These are phyloP conservation scores for Camponotus pennsylvanicus DNA, from an alignment of 1,140 invertebrate species.

Conservation along the genomic window DNA sequence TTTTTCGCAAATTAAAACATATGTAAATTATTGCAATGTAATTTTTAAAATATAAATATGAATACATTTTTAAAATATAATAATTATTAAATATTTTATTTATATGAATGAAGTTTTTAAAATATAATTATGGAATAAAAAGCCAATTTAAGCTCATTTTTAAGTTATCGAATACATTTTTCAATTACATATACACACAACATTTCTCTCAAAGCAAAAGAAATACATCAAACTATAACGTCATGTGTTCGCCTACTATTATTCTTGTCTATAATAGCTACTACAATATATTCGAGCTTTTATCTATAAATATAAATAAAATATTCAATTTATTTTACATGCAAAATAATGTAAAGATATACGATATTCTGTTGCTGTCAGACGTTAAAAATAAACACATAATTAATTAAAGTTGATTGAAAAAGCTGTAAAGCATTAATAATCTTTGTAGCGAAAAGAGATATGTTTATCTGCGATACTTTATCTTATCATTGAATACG, in stretches of 20 bases:
- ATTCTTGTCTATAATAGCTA: background rate
- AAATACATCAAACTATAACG: background rate
- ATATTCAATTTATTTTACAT: background rate
- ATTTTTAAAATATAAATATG: background rate
- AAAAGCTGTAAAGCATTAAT: background rate
- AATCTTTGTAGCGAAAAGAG: slow-evolving; percentile 30
- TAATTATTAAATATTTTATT: no score
- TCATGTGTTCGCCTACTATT: no score
- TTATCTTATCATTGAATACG: slow-evolving; percentile 42
- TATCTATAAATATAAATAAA: no score
- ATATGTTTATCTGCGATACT: slow-evolving; percentile 30
- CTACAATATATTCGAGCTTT: background rate
- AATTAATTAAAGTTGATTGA: slow-evolving; percentile 13
- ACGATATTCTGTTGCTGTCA: background rate
- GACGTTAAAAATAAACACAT: background rate
- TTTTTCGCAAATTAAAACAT: background rate
- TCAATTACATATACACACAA: background rate
- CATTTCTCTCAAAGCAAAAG: background rate
- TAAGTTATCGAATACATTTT: background rate
- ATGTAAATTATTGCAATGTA: background rate
- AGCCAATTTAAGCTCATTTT: slow-evolving; percentile 10
- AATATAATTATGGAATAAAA: background rate
- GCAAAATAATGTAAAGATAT: background rate
- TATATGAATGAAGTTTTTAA: background rate
- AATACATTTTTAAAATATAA: background rate